A percentile compares a stretch with the other conserved stretches of the same genome.
phyloP scores from a whole-genome alignment of 1,140 invertebrate species.

The Tetraneura akinire region DNA sequence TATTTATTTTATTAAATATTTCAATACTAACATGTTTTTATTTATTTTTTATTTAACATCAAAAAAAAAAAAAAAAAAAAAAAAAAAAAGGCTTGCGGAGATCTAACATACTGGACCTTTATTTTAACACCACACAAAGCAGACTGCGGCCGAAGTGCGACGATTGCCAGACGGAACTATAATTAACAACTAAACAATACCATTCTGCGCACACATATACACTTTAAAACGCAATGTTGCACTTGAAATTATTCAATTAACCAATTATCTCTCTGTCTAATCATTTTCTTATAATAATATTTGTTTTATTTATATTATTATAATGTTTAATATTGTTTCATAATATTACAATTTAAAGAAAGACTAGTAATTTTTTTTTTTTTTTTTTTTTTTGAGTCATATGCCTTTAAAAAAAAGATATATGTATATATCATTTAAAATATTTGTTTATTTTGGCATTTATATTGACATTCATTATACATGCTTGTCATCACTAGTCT shows the following conservation, averaged over 20 bases:
- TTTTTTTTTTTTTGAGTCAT: constrained; percentile 44
- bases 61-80: too few species aligned
- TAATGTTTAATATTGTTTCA: constrained; percentile 42
- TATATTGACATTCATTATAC: constrained; percentile 33
- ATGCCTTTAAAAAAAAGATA: constrained; percentile 45
- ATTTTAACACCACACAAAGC: constrained; percentile 50
- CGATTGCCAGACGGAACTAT: constrained; percentile 49
- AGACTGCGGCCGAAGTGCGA: constrained; percentile 50
- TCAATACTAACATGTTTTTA: constrained; percentile 51
- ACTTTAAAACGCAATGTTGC: constrained; percentile 48
- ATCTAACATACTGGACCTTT: constrained; percentile 51
- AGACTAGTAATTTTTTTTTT: constrained; percentile 43
- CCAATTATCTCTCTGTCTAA: constrained; percentile 48
- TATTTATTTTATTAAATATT: constrained; percentile 42
- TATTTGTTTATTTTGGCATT: constrained; percentile 29
- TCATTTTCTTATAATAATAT: constrained; percentile 50
- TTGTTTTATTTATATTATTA: constrained; percentile 50
- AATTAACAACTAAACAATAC: constrained; percentile 51
- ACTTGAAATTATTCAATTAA: constrained; percentile 48
- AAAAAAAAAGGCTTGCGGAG: constrained; percentile 51
- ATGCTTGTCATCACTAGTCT: constrained; percentile 39
- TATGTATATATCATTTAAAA: background rate
- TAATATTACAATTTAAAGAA: constrained; percentile 37
- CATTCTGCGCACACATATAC: constrained; percentile 47
- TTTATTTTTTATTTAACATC: constrained; percentile 47